Conservation (phyloP, 2,797 vertebrate genomes). For the Brotogeris chrysoptera region DNA sequence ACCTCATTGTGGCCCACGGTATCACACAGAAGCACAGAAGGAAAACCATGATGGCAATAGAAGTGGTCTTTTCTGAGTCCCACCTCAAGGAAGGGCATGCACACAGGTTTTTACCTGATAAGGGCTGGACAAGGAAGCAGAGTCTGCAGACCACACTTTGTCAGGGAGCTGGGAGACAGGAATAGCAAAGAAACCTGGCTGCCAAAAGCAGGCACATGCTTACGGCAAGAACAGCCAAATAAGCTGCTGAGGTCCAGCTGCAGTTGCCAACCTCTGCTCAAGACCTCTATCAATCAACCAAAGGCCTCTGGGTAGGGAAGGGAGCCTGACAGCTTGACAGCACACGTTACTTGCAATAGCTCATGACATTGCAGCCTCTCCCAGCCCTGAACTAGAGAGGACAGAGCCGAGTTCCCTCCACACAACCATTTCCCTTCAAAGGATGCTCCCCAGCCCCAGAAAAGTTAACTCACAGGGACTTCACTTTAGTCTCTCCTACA, state of each 20-base stretch:
- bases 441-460: background rate
- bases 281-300: background rate
- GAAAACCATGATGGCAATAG: background rate
- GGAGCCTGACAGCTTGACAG: background rate
- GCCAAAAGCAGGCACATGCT: background rate
- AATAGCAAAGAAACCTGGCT: background rate
- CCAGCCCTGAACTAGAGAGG: background rate
- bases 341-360: background rate
- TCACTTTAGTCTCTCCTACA: background rate
- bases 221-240: background rate
- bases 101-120: background rate
- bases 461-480: background rate
- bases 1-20: background rate
- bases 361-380: background rate
- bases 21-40: background rate
- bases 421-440: background rate
- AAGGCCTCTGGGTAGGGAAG: background rate
- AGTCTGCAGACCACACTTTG: accelerated
- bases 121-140: background rate
- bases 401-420: background rate
- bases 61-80: background rate
- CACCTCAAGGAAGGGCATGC: background rate
- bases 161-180: background rate
- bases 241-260: background rate
- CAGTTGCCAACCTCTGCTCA: background rate